A percentile compares a stretch with the other conserved stretches of the same genome.
Evolutionary conservation across 2,113 vertebrate genomes (phyloP).

Genomic region (Anguilla japonica): DNA sequence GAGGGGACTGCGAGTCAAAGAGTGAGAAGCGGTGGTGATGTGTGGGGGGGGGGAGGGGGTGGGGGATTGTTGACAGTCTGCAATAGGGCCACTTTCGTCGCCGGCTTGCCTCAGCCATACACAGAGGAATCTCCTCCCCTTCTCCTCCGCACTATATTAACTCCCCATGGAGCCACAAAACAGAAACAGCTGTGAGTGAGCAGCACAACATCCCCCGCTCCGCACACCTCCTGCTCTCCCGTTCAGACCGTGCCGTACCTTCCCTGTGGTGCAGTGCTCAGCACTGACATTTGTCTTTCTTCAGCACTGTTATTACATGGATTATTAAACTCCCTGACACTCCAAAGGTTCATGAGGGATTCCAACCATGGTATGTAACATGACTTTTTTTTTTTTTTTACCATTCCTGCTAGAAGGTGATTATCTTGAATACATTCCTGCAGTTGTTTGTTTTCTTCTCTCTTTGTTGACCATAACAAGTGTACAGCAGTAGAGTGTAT

Average conservation of each 20-base stretch:
- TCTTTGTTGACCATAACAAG: not conserved
- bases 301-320: conserved; percentile 38
- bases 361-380: conserved; percentile 54
- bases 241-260: not conserved
- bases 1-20: not conserved
- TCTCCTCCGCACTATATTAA: conserved; percentile 65
- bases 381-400: conserved; percentile 14
- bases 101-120: conserved; percentile 55
- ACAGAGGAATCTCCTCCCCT: conserved; percentile 68
- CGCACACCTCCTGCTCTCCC: not conserved
- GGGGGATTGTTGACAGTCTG: conserved; percentile 34
- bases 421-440: not conserved
- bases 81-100: conserved; percentile 42
- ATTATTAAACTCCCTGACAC: conserved; percentile 52
- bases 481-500: not conserved
- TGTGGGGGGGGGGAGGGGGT: conserved; percentile 14
- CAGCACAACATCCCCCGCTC: conserved; percentile 42
- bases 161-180: conserved; percentile 63
- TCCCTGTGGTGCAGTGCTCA: not conserved
- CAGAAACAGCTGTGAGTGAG: conserved; percentile 64
- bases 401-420: not conserved
- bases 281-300: conserved; percentile 32
- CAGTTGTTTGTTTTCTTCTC: not conserved
- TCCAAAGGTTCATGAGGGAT: conserved; percentile 28
- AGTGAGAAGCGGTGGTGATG: not conserved